A percentile compares a stretch with the other conserved stretches of the same genome.
phyloP scores from a whole-genome alignment of 2,113 vertebrate genomes.

The Cyprinodon brontotheroides region DNA sequence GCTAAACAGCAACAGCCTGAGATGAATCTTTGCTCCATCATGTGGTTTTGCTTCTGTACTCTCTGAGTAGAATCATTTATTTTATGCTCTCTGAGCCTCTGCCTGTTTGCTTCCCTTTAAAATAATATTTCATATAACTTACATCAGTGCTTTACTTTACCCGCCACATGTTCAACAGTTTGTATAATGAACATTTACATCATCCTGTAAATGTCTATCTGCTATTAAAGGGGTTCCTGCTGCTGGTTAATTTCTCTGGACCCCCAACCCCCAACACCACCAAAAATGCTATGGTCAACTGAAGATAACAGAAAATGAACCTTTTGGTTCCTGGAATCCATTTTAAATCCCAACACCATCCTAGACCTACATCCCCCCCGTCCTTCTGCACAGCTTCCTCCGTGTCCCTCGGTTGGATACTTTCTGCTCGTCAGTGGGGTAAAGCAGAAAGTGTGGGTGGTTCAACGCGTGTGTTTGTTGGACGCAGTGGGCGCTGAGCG shows the following conservation, averaged over 20 bases:
- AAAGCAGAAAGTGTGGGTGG: conserved; percentile 29
- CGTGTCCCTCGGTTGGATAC: conserved; percentile 46
- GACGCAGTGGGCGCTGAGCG: conserved; percentile 37
- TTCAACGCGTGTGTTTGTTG: conserved; percentile 12
- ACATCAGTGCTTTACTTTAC: conserved; percentile 43
- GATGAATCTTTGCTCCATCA: background rate
- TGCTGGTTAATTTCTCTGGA: no score
- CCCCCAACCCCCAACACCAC: conserved; percentile 26
- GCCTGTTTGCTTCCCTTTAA: background rate
- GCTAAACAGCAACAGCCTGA: background rate
- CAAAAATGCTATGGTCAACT: background rate
- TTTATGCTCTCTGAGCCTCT: background rate
- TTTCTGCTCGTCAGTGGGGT: conserved; percentile 50
- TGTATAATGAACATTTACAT: conserved; percentile 49
- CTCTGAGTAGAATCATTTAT: background rate
- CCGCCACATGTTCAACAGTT: conserved; percentile 17
- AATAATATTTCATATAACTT: conserved; percentile 40
- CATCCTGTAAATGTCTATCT: conserved; percentile 31
- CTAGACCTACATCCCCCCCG: background rate
- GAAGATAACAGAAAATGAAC: conserved; percentile 3
- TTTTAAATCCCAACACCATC: conserved; percentile 10
- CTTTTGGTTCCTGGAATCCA: background rate
- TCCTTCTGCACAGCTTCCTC: conserved; percentile 33
- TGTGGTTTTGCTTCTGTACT: background rate
- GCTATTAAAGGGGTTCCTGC: conserved; percentile 32